Percentiles rank a stretch among this genome's conserved stretches.
Conservation (phyloP, 2,797 vertebrate species). For the Phyllotis vaccarum region DNA sequence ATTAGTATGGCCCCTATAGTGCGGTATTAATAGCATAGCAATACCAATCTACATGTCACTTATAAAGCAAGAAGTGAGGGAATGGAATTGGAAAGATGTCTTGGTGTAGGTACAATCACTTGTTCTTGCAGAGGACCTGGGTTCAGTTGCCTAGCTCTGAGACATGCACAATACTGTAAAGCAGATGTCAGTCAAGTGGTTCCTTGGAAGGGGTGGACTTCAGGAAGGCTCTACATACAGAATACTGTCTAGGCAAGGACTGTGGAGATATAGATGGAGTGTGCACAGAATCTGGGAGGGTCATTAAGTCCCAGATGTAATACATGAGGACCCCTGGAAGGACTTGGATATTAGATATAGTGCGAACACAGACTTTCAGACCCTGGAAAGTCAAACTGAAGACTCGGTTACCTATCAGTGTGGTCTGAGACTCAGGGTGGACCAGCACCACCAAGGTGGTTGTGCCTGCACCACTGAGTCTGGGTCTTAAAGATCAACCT, state of each 20-base stretch:
- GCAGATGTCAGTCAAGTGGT: background rate
- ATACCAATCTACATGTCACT: background rate
- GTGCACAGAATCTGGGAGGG: background rate
- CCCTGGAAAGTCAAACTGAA: background rate
- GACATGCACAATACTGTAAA: background rate
- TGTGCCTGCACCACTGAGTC: background rate
- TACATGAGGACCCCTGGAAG: background rate
- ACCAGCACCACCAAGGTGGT: too few relatives aligned
- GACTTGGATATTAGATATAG: background rate
- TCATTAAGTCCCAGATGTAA: background rate
- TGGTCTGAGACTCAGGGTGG: background rate
- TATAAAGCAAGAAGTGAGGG: background rate
- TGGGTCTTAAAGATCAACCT: background rate
- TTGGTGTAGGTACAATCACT: background rate
- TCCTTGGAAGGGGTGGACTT: background rate
- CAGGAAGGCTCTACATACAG: background rate
- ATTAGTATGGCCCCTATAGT: background rate
- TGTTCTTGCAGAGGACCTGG: background rate
- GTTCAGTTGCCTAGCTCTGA: background rate
- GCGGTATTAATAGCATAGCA: background rate
- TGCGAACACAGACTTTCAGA: background rate
- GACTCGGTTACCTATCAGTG: background rate
- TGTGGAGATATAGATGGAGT: fast-evolving
- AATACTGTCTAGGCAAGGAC: background rate
- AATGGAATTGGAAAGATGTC: background rate